Evolutionary conservation across 2,113 vertebrate genomes (phyloP), one percentile per base, ranked within the genome.

Genomic region (Cephalopholis sonnerati): DNA sequence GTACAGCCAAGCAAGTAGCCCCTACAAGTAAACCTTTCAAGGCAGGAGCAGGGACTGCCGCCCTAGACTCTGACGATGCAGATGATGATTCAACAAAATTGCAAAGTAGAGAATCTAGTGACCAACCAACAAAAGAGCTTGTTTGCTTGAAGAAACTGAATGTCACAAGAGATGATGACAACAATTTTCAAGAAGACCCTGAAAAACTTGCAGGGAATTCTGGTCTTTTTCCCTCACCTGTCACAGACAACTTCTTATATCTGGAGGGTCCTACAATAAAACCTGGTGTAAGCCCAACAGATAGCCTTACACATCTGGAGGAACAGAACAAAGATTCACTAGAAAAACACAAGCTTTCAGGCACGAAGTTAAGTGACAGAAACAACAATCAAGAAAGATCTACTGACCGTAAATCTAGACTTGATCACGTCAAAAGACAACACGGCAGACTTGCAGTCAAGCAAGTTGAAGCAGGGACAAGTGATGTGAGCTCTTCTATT

Each of bases 391-490:
- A 91, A 15, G 92, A 92, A 64, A 91, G 79, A 58, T 85, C 90
- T 16, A 83, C 89, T 69, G 96, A 96, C 44, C 95, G 91, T 39
- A 96, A 95, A 91, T 96, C 95, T 53, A 95, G 96, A 92, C 93
- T 96, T 4, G 95, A 95, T 74, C 93, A 93, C 77, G 95, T 96
- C 85, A 93, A 95, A 88, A 96, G 94, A 79, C 95, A 96, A 74
- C 94, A 96, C 61, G 94, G 92, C 22, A 92, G 93, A 83, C 77
- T 94, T 2, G 89, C 92, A 75, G 9, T n/a, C 17, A 90, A 84
- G 58, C 81, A 89, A 64, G 63, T 59, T 0, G 88, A 91, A 75
- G 54, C 53, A 32, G 83, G 66, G 18, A 12, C 62, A 18, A 82
- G 62, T 41, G 78, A 91, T 7, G 5, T 62, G 25, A 83, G 44